A percentile compares a stretch with the other conserved stretches of the same genome.
Evolutionary conservation across 2,113 vertebrate genomes (phyloP).

Genomic region (Petrocephalus zakoni): DNA sequence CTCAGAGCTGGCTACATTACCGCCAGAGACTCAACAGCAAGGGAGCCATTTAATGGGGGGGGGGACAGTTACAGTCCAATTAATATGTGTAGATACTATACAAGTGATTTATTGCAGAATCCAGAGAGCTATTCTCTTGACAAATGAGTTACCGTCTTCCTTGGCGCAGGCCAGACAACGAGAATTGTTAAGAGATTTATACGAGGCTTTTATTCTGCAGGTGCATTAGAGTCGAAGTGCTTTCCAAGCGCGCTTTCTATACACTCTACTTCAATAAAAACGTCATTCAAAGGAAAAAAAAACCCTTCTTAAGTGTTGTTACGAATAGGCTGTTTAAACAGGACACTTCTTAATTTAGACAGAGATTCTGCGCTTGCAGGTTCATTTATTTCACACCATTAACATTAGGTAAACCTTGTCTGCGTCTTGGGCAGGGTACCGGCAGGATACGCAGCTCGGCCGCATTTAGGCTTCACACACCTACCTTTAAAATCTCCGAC

Average conservation of each 20-base stretch:
- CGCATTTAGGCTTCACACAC: neutral
- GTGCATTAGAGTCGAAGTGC: conserved; percentile 28
- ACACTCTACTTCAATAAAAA: conserved; percentile 44
- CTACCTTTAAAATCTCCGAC: neutral
- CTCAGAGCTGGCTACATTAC: conserved; percentile 33
- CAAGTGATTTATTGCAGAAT: conserved; percentile 53
- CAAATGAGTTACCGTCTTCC: conserved; percentile 41
- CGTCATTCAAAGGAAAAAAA: conserved; percentile 34
- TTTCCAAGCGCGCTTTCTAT: conserved; percentile 23
- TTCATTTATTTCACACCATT: neutral
- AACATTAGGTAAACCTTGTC: conserved; percentile 7
- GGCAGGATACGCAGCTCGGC: neutral
- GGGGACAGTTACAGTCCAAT: conserved; percentile 55
- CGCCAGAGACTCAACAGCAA: conserved; percentile 29
- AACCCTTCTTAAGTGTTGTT: conserved; percentile 30
- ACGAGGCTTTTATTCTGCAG: conserved; percentile 31
- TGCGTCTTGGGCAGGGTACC: neutral
- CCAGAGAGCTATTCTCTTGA: conserved; percentile 35
- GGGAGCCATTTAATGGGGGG: conserved; percentile 1
- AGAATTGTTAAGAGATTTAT: conserved; percentile 46
- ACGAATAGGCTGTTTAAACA: conserved; percentile 28
- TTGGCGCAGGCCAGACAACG: conserved; percentile 48
- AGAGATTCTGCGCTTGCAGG: neutral
- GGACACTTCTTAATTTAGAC: conserved; percentile 35
- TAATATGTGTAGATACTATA: conserved; percentile 52